These are phyloP conservation scores for Syngnathus floridae DNA, from an alignment of 2,113 vertebrate genomes.

Conservation along the genomic window DNA sequence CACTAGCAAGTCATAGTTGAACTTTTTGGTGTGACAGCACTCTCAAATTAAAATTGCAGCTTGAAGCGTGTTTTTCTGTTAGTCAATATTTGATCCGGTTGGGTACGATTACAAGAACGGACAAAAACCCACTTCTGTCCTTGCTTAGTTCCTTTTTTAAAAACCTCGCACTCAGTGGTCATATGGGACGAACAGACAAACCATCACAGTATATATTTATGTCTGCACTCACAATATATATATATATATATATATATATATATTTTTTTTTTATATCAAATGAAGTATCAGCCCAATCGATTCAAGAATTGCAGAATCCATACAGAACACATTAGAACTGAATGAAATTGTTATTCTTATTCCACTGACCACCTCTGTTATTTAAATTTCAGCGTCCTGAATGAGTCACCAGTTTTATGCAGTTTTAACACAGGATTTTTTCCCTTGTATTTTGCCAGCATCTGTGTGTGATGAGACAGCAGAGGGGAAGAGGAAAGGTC, in stretches of 20 bases:
- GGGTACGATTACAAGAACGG: too few species aligned
- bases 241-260: too few species aligned
- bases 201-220: neutral
- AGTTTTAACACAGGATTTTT: conserved; percentile 2
- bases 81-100: too few species aligned
- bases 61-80: neutral
- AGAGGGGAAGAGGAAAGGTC: conserved; percentile 87
- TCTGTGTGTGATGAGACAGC: conserved; percentile 75
- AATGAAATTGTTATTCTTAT: neutral
- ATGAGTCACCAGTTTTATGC: conserved; percentile 1
- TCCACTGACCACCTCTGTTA: neutral
- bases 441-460: conserved; percentile 54
- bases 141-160: too few species aligned
- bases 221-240: neutral
- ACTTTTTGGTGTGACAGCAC: conserved; percentile 44
- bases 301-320: neutral
- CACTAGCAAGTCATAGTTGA: conserved; percentile 50
- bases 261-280: neutral
- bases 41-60: neutral
- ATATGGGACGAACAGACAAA: too few species aligned
- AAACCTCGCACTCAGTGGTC: too few species aligned
- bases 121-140: too few species aligned
- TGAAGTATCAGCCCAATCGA: neutral
- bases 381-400: conserved; percentile 6
- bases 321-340: neutral